Base-by-base conservation (phyloP, 2,113 vertebrate species). In the Jacana jacana region DNA sequence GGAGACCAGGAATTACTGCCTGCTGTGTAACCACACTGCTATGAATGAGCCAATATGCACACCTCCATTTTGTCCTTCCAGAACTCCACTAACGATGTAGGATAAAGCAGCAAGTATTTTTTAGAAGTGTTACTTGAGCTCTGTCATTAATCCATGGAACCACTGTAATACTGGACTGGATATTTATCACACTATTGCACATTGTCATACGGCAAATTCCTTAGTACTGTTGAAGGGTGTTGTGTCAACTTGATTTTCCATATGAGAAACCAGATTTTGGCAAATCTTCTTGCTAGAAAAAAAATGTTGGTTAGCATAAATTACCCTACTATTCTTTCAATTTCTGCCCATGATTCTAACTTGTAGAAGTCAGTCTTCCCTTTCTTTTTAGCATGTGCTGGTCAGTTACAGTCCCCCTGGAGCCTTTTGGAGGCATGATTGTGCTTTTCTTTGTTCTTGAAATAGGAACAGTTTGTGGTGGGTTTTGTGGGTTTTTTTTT, bases 11-110 rank as follows among this genome's bases (percentile, higher is more conserved):
- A 28, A 40, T 65, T 42, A 20, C 44, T 24, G n/a, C 46, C 40
- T 71, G 57, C 28, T 77, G 52, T 22, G 30, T 66, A 71, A 35
- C 4, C 3, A 12, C 0, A 1, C 2, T 2, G 1, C 42, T 40
- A 5, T 24, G 3, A 2, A 8, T 4, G 8, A 85, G 15, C 27
- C 51, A 40, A 8, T 7, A n/a, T 4, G 6, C 33, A 12, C 7
- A 5, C 11, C n/a, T 63, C 27, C 17, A 7, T 48, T 88, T 84
- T 44, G 9, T 69, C 40, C 10, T 66, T 71, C 23, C 25, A 33
- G 9, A 4, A 72, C 27, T 33, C n/a, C 10, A 33, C 30, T 68
- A 73, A 31, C 4, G 33, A 33, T 63, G 9, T 3, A 40, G 33
- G 2, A 54, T 30, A 75, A 91, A 31, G 4, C 17, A 66, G 31